A percentile compares a stretch with the other conserved stretches of the same genome.
Evolutionary conservation across 2,888 invertebrate species (phyloP).

Genomic region (Aelia acuminata): DNA sequence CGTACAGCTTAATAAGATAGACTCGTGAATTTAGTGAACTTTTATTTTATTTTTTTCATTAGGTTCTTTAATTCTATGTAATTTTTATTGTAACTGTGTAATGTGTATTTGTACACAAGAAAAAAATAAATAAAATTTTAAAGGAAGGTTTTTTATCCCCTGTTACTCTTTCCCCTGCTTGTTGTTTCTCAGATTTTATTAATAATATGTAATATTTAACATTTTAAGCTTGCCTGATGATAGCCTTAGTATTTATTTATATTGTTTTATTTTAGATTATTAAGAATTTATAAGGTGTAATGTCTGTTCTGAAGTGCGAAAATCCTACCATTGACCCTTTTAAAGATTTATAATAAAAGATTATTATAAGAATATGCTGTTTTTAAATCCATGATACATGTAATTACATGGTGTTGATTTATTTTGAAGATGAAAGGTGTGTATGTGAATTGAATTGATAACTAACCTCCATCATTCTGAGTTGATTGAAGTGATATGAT

Average conservation of each 20-base stretch:
- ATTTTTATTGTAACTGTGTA: constrained; percentile 53
- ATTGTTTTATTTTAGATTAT: too few relatives aligned
- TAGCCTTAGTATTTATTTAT: too few relatives aligned
- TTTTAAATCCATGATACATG: too few relatives aligned
- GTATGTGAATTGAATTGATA: too few relatives aligned
- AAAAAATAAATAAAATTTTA: constrained; percentile 58
- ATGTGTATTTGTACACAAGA: constrained; percentile 52
- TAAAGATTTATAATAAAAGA: neutral
- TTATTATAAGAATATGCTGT: neutral
- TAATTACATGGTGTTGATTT: too few relatives aligned
- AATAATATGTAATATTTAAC: neutral
- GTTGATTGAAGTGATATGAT: too few relatives aligned
- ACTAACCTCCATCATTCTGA: too few relatives aligned
- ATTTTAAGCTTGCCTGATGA: neutral
- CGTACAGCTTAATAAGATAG: constrained; percentile 35
- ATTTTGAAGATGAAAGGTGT: too few relatives aligned
- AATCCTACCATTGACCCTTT: neutral
- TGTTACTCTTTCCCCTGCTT: neutral
- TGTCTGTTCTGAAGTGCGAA: neutral
- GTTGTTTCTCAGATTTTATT: neutral
- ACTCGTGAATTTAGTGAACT: constrained; percentile 40
- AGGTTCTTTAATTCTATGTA: constrained; percentile 53
- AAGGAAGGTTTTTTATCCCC: neutral
- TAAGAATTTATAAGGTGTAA: too few relatives aligned
- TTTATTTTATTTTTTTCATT: constrained; percentile 51